Evolutionary conservation across 2,113 vertebrate species (phyloP).

Genomic region (Leptocoma aspasia): DNA sequence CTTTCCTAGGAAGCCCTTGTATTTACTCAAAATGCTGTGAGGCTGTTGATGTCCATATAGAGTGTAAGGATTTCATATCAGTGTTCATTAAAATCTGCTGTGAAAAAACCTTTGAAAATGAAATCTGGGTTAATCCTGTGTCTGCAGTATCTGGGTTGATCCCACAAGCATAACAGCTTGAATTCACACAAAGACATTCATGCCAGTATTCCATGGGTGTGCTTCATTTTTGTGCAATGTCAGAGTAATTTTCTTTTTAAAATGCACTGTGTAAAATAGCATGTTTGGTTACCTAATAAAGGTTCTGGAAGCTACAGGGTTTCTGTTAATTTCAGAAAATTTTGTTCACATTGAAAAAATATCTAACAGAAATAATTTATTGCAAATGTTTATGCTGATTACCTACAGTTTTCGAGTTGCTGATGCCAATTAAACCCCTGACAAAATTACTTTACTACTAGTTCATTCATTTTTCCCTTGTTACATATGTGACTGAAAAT

Average conservation of each 20-base stretch:
- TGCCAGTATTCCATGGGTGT: not conserved
- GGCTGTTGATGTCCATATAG: not conserved
- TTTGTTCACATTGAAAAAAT: not conserved
- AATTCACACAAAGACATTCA: not conserved
- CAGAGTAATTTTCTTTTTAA: not conserved
- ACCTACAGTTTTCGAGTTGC: not conserved
- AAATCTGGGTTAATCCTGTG: constrained; percentile 9
- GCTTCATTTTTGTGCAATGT: not conserved
- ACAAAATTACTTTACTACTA: not conserved
- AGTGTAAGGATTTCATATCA: not conserved
- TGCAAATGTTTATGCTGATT: not conserved
- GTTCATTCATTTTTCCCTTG: not conserved
- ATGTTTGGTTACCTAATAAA: constrained; percentile 16
- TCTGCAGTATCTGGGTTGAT: not conserved
- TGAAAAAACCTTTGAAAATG: not conserved
- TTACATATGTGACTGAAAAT: not conserved
- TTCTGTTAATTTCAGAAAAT: constrained; percentile 11
- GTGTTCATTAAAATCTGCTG: not conserved
- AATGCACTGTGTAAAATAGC: constrained; percentile 1
- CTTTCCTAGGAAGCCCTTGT: not conserved
- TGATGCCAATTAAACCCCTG: not conserved
- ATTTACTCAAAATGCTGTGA: not conserved
- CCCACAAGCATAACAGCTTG: not conserved
- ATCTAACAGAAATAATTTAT: not conserved
- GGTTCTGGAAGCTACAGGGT: not conserved